These are phyloP conservation scores for Plagodis pulveraria DNA, from an alignment of 2,888 invertebrate species.

Conservation along the genomic window DNA sequence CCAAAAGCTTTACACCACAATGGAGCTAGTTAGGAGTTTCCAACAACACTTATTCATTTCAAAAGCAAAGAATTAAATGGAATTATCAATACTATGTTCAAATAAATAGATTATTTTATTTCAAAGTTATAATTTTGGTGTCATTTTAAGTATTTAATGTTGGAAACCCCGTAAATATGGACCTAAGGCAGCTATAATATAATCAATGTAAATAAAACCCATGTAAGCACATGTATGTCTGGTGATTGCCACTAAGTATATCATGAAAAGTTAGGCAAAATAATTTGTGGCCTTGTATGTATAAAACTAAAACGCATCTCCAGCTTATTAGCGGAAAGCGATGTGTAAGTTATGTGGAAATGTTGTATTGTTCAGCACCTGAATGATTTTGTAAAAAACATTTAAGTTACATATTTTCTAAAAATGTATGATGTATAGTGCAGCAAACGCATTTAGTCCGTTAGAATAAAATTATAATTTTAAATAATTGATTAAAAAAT, in stretches of 20 bases:
- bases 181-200: slow-evolving; percentile 40
- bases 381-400: slow-evolving; percentile 7
- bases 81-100: too few species aligned
- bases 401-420: slow-evolving; percentile 6
- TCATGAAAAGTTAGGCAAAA: slow-evolving; percentile 25
- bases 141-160: slow-evolving; percentile 20
- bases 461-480: neutral
- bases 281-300: slow-evolving; percentile 16
- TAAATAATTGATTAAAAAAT: neutral
- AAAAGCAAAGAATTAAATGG: neutral
- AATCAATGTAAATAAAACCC: slow-evolving; percentile 44
- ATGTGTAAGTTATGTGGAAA: slow-evolving; percentile 12
- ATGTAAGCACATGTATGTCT: slow-evolving; percentile 51
- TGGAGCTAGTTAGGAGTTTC: slow-evolving; percentile 58
- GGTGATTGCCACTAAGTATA: slow-evolving; percentile 42
- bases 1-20: slow-evolving; percentile 72
- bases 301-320: slow-evolving; percentile 8
- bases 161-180: slow-evolving; percentile 53
- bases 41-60: slow-evolving; percentile 41
- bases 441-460: slow-evolving; percentile 13
- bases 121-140: too few species aligned
- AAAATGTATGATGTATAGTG: slow-evolving; percentile 8
- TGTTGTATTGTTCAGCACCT: slow-evolving; percentile 9
- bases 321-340: slow-evolving; percentile 21
- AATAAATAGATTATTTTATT: too few species aligned